Evolutionary conservation across 2,113 vertebrate genomes (phyloP), one percentile per base, ranked within the genome.

Genomic region (Danionella cerebrum): DNA sequence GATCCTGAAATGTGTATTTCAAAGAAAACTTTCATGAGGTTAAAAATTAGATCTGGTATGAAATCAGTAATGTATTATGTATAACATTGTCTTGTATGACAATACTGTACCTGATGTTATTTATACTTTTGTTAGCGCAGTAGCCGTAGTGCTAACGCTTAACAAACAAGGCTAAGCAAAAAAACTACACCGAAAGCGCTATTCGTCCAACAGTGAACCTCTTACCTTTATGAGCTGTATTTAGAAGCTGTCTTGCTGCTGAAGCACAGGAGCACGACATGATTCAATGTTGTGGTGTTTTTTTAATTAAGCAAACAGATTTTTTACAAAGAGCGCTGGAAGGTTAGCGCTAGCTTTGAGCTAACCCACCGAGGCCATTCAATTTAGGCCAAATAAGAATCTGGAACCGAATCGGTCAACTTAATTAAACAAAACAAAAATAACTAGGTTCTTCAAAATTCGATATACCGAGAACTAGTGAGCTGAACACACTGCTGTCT

Each of bases 201-300:
- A 29, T 5, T 8, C 9, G 9, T 42, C 5, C 35, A 65, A 36
- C 13, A 1, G 6, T 16, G 6, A 60, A 14, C 9, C 24, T 31
- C 19, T 73, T 64, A 82, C 80, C 79, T 77, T 73, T 82, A 13
- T 80, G 73, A 5, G 71, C 75, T 19, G 78, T 79, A 33, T 55
- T 77, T 10, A 76, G 41, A 4, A 80, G 35, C 14, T 77, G 31
- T 53, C 78, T 76, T 10, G 71, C 73, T n/a, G 76, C 78, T 50
- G 69, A 70, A 42, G 69, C 65, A 44, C 75, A 79, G 21, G 78
- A 65, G 62, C 80, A 78, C 41, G 80, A 79, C 80, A 82, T 82
- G 67, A 29, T 73, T 69, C 25, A 50, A 45, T 13, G 35, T 41
- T 60, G 27, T 48, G 25, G 24, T 33, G 31, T 35, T 57, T 24